Base-by-base conservation (phyloP, 2,888 invertebrate genomes). In the Eupithecia centaureata region DNA sequence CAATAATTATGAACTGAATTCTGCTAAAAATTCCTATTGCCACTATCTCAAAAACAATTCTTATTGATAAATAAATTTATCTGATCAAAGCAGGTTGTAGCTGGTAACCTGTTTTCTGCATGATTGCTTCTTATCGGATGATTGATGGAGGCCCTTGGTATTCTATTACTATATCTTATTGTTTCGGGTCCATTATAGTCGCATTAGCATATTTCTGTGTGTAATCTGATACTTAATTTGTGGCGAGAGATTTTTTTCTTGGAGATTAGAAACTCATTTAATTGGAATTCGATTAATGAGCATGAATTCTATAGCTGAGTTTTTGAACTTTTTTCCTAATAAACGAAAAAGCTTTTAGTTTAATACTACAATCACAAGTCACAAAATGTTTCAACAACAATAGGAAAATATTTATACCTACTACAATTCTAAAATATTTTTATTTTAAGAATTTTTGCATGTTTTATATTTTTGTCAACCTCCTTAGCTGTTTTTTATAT, bases 131-230 rank as follows among this genome's bases (percentile, higher is more conserved):
- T 62, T 65, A 68, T 85, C 72, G 76, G 74, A 87, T 92, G 93
- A 93, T 93, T 92, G 91, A 93, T 93, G 90, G 86, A 78, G 79
- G 82, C 82, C 84, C 87, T 89, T 88, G 84, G 88, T 87, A 90
- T 92, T 92, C 91, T 91, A 91, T 92, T 91, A 90, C 87, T 82
- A 76, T 81, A 81, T 80, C 76, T 85, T 85, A 92, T 92, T 92
- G 92, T 92, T 91, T 87, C 83, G 66, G 78, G 77, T 76, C 83
- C 85, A 91, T 92, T 91, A 92, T 88, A 87, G 83, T 84, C 78
- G 77, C 86, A 91, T 90, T 91, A 91, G 84, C 89, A 90, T 91
- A 85, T 28, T 82, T 80, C 76, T 78, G 79, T 81, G 78, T 78
- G 76, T 79, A 73, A 76, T 71, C 54, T 71, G 76, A 76, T 76